Conservation (phyloP, 2,113 vertebrate species). For the Taxidea taxus region DNA sequence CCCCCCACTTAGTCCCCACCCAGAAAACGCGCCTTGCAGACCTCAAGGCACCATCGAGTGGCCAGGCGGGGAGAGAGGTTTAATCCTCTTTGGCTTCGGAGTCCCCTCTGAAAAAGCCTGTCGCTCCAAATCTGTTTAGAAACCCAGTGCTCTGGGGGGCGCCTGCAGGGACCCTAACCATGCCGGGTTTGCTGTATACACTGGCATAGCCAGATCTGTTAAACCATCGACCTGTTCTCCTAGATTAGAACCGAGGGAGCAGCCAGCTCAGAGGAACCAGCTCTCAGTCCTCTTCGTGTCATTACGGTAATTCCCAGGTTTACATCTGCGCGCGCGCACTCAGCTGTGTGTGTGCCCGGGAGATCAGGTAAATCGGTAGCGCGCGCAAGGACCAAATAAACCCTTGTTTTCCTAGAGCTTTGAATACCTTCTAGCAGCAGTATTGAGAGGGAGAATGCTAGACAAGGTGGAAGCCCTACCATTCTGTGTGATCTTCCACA, state of each 20-base stretch:
- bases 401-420: conserved; percentile 39
- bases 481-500: not conserved
- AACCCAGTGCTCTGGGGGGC: not conserved
- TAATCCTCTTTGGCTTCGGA: conserved; percentile 26
- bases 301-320: conserved; percentile 58
- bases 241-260: not conserved
- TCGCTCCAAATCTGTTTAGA: not conserved
- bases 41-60: conserved; percentile 32
- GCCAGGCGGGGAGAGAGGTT: not conserved
- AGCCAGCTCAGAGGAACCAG: not conserved
- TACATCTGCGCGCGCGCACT: not conserved
- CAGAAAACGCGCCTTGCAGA: conserved; percentile 24
- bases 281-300: not conserved
- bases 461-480: not conserved
- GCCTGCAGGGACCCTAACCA: not conserved
- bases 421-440: not conserved
- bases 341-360: not conserved
- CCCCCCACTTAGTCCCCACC: not conserved
- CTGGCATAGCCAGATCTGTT: not conserved
- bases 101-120: not conserved
- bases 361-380: conserved; percentile 31
- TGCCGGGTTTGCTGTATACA: not conserved
- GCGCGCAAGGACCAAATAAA: not conserved
- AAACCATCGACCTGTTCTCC: not conserved
- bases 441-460: not conserved